phyloP scores from a whole-genome alignment of 1,140 invertebrate species.

The Trinorchestia longiramus region DNA sequence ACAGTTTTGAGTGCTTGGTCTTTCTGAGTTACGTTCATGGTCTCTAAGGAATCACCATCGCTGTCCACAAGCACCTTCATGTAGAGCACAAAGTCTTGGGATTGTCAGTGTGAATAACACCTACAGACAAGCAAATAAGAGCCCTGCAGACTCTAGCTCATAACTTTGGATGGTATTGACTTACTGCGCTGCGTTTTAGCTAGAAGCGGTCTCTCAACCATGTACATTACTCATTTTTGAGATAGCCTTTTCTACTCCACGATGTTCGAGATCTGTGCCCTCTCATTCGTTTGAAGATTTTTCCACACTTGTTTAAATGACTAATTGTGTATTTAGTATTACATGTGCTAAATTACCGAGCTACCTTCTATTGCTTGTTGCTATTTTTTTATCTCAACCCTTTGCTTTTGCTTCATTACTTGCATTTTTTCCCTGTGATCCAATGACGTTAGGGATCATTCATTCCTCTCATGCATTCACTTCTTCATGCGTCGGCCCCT shows the following conservation, averaged over 20 bases:
- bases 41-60: too few relatives aligned
- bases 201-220: not conserved
- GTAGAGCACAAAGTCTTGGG: too few relatives aligned
- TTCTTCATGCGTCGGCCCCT: not conserved
- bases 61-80: too few relatives aligned
- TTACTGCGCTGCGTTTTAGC: not conserved
- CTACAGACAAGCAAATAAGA: not conserved
- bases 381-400: not conserved
- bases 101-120: not conserved
- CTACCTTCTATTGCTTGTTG: not conserved
- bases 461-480: not conserved
- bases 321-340: not conserved
- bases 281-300: not conserved
- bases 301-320: not conserved
- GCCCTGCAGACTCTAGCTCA: not conserved
- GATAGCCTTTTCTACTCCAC: not conserved
- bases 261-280: not conserved
- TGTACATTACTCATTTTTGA: not conserved
- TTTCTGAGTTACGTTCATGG: too few relatives aligned
- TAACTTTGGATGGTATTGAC: not conserved
- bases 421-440: not conserved
- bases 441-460: not conserved
- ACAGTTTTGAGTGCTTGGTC: too few relatives aligned
- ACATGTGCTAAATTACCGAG: not conserved
- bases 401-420: not conserved